Conservation (phyloP, 2,797 vertebrate species). For the Uromys caudimaculatus region DNA sequence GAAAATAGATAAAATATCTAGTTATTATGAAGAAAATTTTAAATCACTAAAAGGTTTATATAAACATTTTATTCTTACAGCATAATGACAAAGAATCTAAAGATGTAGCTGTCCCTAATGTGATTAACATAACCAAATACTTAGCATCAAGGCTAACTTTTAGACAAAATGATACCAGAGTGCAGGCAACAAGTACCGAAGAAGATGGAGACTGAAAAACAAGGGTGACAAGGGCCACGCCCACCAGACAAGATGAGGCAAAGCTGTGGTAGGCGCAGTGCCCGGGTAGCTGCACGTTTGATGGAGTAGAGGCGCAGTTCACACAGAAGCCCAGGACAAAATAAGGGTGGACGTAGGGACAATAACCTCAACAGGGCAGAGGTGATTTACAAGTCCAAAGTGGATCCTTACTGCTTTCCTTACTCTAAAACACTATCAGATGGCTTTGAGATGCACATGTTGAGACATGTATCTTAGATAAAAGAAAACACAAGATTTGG, state of each 20-base stretch:
- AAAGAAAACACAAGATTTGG: background rate
- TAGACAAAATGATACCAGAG: background rate
- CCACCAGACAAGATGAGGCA: background rate
- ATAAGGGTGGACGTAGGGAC: no score
- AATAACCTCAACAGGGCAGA: background rate
- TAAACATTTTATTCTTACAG: background rate
- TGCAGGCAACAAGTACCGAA: background rate
- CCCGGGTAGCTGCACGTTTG: background rate
- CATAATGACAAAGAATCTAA: background rate
- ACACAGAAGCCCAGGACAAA: background rate
- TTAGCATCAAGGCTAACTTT: background rate
- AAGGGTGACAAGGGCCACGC: background rate
- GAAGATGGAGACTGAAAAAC: background rate
- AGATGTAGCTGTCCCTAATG: background rate
- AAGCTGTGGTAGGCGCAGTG: background rate
- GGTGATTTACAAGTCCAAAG: background rate
- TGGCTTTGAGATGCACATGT: background rate
- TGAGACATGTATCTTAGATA: conserved; percentile 19
- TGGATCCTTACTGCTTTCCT: background rate
- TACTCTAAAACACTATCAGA: background rate
- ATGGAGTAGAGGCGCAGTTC: background rate
- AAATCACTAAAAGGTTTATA: background rate
- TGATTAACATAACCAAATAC: background rate
- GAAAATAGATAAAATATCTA: background rate
- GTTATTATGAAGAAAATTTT: background rate